Base-by-base conservation (phyloP, 2,888 invertebrate species). In the Apamea crenata region DNA sequence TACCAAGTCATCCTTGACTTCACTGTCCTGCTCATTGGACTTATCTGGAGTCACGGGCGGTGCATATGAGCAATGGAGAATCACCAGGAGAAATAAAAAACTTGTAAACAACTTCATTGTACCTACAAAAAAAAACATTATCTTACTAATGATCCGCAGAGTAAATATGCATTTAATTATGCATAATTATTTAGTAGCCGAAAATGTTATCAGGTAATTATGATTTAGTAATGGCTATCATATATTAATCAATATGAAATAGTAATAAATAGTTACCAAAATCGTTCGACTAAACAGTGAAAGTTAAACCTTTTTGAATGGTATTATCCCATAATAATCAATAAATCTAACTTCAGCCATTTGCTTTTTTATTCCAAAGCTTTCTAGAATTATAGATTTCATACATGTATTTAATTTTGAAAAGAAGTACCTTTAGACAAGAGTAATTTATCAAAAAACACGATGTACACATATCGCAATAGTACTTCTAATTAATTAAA, bases 1-100 rank as follows among this genome's bases (percentile, higher is more conserved):
- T 93, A 97, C 97, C 94, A 97, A 91, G 88, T 97, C 96, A 88
- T 96, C 96, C 86, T 95, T 95, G n/a, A 95, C 91, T 90, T 96
- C 96, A 88, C 94, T 95, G 63, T 96, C 96, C 63, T 95, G 93
- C 40, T 96, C 96, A 73, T 94, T 94, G 14, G 94, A 91, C 84
- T 97, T 97, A 8, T 97, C 96, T 70, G 96, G 97, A 21, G 96
- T 95, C 1, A 97, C 97, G 0, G 97, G 97, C 32, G 97, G 97
- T 36, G 97, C 97, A 91, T 93, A 96, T 0, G 96, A 95, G 75
- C 94, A 93, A 80, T 97, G 96, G 0, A 96, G 91, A 83, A 95
- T 86, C 40, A 93, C 83, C 78, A 94, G 80, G 50, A 95, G 80
- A 82, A 93, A 92, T 66, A 94, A 79, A 66, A 94, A 81, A 66